Evolutionary conservation across 2,888 invertebrate species (phyloP).

Genomic region (Leptothorax acervorum): DNA sequence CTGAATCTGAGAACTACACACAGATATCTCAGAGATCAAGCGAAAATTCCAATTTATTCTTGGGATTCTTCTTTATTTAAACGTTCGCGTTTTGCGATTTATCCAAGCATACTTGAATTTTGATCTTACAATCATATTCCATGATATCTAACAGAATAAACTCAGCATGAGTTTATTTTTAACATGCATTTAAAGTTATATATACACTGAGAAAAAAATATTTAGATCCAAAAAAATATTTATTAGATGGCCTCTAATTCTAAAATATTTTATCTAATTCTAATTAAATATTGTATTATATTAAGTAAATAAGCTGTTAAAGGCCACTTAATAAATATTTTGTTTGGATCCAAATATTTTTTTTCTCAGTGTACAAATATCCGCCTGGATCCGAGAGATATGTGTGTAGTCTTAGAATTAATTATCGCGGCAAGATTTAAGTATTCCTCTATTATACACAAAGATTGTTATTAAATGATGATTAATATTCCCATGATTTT

Average conservation of each 20-base stretch:
- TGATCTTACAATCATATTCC: neutral
- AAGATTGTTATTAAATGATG: neutral
- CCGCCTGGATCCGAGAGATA: neutral
- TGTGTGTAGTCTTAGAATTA: neutral
- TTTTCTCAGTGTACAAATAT: no score
- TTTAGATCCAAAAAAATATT: no score
- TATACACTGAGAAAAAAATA: neutral
- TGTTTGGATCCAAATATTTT: no score
- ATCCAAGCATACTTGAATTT: neutral
- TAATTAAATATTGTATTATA: no score
- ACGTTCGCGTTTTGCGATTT: neutral
- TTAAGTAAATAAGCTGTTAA: no score
- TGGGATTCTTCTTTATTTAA: neutral
- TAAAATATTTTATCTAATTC: no score
- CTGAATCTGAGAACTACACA: neutral
- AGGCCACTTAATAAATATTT: no score
- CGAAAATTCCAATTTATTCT: neutral
- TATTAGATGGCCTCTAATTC: no score
- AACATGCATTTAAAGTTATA: neutral
- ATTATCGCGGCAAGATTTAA: neutral
- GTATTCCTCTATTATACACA: neutral
- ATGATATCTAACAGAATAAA: neutral
- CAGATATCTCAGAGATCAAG: neutral
- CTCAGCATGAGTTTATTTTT: neutral
- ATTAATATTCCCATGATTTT: slow-evolving; percentile 2